Evolutionary conservation across 2,888 invertebrate genomes (phyloP), one percentile per base, ranked within the genome.

Genomic region (Loripinus fragilis): DNA sequence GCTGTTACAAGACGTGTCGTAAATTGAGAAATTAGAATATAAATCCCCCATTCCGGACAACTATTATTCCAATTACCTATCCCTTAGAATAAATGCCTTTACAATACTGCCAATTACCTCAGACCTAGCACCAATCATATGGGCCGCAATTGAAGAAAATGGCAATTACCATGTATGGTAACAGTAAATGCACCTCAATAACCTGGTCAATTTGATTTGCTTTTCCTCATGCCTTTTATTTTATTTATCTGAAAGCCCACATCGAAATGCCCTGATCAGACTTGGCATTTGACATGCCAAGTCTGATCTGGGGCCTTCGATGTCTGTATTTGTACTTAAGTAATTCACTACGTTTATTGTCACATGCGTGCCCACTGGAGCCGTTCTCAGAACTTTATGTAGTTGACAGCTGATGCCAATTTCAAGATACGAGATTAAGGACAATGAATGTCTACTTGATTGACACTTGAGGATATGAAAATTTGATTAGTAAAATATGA

Each of bases 401-500:
- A 52, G 8, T 52, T 52, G 23, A 52, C 52, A 52, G 52, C 52
- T 52, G 52, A 25, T 52, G 52, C 52, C 52, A 52, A 25, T 52
- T 52, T 52, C 25, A 25, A 52, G 52, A n/a, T 25, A 52, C 3
- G 12, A 52, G 52, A 52, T 52, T 52, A 25, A 23, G 52, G 23
- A 25, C 25, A n/a, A n/a, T 23, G 23, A 52, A 52, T 52, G n/a
- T 7, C 5, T 2, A 20, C 25, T 52, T 52, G 52, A 52, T 52
- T 52, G 52, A 25, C 52, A 25, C 52, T 52, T 52, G 25, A 25
- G 25, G n/a, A 25, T 52, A 52, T 25, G 52, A 7, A 52, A 52
- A 52, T 52, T 52, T 52, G 52, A 52, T 52, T 25, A 52, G 52
- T 15, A 52, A 52, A 52, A 52, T 52, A 52, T 25, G 23, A 52